A percentile compares a stretch with the other conserved stretches of the same genome.
These are phyloP conservation scores for Porites divaricata DNA, from an alignment of 92 coral and sea anemone species.

Conservation along the genomic window DNA sequence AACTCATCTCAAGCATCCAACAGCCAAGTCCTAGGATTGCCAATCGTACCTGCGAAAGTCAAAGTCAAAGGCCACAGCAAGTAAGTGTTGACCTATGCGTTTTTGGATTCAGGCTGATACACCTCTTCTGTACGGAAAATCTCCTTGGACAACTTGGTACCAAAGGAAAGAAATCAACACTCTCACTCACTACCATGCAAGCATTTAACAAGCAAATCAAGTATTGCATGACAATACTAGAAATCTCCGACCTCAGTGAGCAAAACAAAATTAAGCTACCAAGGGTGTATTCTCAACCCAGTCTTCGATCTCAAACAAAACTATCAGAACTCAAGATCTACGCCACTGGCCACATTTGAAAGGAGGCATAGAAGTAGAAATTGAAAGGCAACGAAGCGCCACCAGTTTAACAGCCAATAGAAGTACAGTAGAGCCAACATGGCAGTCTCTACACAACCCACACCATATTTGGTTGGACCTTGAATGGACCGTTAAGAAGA, in stretches of 20 bases:
- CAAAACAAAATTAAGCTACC: conserved; percentile 41
- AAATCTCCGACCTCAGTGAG: conserved; percentile 46
- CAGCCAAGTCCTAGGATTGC: conserved; percentile 16
- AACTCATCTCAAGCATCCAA: neutral
- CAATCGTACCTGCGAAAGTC: conserved; percentile 71
- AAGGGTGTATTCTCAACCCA: conserved; percentile 46
- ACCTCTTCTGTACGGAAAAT: conserved; percentile 70
- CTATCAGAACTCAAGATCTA: conserved; percentile 35
- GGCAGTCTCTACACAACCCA: conserved; percentile 43
- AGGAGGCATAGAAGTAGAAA: conserved; percentile 44
- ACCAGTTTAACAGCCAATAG: neutral
- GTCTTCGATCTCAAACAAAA: neutral
- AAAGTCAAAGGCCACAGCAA: conserved; percentile 46
- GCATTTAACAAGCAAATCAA: conserved; percentile 28
- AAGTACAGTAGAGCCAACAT: too few relatives aligned
- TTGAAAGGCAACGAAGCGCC: conserved; percentile 68
- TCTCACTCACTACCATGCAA: conserved; percentile 69
- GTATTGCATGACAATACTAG: conserved; percentile 45
- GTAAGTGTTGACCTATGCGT: conserved; percentile 63
- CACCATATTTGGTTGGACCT: conserved; percentile 49
- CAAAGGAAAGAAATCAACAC: conserved; percentile 35
- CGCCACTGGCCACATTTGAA: conserved; percentile 43
- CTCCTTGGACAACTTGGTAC: conserved; percentile 36
- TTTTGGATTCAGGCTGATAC: conserved; percentile 77
- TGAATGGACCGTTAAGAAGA: conserved; percentile 58